These are phyloP conservation scores for Psittacula echo DNA, from an alignment of 2,797 vertebrate species.

Conservation along the genomic window DNA sequence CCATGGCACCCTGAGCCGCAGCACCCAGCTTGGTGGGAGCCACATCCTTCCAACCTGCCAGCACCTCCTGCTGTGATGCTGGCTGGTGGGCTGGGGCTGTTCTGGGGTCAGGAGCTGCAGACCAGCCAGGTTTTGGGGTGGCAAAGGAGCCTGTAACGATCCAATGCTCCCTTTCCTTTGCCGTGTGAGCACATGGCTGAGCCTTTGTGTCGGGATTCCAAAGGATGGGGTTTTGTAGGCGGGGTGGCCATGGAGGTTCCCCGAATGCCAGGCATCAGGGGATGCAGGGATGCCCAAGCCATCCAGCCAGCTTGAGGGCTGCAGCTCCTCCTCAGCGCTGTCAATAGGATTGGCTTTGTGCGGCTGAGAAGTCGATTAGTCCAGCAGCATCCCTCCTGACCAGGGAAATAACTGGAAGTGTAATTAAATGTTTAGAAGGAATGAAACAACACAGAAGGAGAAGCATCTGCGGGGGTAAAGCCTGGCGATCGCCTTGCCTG, in stretches of 20 bases:
- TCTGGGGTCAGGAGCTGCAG: background rate
- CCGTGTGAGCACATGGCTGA: background rate
- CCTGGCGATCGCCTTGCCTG: background rate
- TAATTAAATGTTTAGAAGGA: background rate
- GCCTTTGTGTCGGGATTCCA: background rate
- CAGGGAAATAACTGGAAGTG: background rate
- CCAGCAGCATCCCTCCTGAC: background rate
- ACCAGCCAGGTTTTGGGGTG: accelerated
- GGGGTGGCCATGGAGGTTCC: background rate
- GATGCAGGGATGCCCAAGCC: background rate
- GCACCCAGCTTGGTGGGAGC: background rate
- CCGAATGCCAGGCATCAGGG: background rate
- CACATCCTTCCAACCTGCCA: background rate
- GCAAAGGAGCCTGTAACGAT: background rate
- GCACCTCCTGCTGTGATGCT: accelerated
- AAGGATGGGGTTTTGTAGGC: background rate
- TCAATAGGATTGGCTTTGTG: background rate
- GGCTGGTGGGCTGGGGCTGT: accelerated
- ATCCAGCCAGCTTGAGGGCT: background rate
- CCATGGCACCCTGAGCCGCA: background rate
- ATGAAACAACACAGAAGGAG: background rate
- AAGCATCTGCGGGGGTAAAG: background rate
- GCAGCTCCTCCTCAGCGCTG: background rate
- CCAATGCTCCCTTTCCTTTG: background rate
- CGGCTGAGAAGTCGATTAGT: background rate